Percentiles rank a stretch among this genome's conserved stretches.
phyloP scores from a whole-genome alignment of 2,797 vertebrate genomes.

The Catharus ustulatus region DNA sequence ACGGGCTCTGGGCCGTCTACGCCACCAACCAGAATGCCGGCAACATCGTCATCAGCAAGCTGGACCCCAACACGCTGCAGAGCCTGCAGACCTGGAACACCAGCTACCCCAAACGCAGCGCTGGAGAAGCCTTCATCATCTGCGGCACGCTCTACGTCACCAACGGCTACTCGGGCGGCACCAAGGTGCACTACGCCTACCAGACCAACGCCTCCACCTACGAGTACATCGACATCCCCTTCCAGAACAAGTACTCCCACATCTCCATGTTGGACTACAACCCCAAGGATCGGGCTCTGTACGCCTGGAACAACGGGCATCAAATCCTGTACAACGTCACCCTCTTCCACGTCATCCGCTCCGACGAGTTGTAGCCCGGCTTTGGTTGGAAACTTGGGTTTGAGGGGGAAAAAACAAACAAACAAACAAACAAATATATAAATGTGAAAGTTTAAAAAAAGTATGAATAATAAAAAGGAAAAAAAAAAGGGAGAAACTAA shows the following conservation, averaged over 20 bases:
- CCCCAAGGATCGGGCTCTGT: conserved; percentile 93
- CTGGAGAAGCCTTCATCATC: conserved; percentile 97
- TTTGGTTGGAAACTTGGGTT: conserved; percentile 22
- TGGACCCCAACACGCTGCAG: conserved; percentile 92
- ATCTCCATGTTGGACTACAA: conserved; percentile 99
- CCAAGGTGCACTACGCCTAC: conserved; percentile 97
- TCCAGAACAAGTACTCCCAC: conserved; percentile 96
- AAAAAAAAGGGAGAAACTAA: neutral
- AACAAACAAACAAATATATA: too few relatives aligned
- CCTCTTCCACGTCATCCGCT: conserved; percentile 95
- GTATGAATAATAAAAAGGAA: neutral
- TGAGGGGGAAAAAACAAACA: fast-evolving
- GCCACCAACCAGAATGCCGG: conserved; percentile 98
- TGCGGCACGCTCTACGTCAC: conserved; percentile 97
- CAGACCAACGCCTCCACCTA: conserved; percentile 98
- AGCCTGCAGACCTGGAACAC: conserved; percentile 94
- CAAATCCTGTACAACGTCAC: conserved; percentile 97
- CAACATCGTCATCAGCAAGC: conserved; percentile 95
- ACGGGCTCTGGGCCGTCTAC: conserved; percentile 94
- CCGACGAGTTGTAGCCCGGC: conserved; percentile 89
- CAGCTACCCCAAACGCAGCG: conserved; percentile 95
- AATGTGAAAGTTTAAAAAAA: neutral
- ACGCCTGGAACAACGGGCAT: conserved; percentile 98
- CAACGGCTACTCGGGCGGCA: conserved; percentile 94
- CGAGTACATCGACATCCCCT: conserved; percentile 96